Percentiles rank a stretch among this genome's conserved stretches.
phyloP scores from a whole-genome alignment of 2,888 invertebrate genomes.

The Tetramorium bicarinatum region DNA sequence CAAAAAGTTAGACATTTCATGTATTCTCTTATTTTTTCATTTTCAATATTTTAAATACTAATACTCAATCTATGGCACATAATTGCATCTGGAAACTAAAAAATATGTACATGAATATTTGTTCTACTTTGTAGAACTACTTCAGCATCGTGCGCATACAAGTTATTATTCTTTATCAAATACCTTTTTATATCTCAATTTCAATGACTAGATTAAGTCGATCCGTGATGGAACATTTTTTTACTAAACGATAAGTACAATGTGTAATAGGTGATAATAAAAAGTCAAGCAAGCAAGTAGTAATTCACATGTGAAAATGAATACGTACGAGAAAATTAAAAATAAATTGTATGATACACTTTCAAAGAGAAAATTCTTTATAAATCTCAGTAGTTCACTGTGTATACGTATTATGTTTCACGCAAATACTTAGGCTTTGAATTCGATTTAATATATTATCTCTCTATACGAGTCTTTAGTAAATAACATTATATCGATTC shows the following conservation, averaged over 20 bases:
- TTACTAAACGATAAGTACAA: conserved; percentile 17
- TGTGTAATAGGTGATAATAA: conserved; percentile 1
- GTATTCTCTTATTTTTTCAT: background rate
- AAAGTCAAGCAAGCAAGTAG: conserved; percentile 30
- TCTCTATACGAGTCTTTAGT: conserved; percentile 14
- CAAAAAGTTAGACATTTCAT: conserved; percentile 2
- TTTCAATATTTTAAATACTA: conserved; percentile 16
- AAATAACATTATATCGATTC: conserved; percentile 15
- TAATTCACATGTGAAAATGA: background rate
- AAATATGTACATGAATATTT: background rate
- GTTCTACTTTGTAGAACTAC: conserved; percentile 8
- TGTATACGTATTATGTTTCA: background rate
- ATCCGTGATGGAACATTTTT: background rate
- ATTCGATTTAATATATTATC: conserved; percentile 26
- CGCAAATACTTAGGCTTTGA: conserved; percentile 32
- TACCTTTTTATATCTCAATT: conserved; percentile 13
- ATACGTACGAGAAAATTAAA: background rate
- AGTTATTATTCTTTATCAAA: conserved; percentile 22
- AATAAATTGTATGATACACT: background rate
- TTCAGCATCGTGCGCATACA: background rate
- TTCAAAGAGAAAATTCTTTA: background rate
- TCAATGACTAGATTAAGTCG: conserved; percentile 50
- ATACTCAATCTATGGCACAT: conserved; percentile 19
- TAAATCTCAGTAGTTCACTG: conserved; percentile 20
- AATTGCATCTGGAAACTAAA: background rate